A percentile compares a stretch with the other conserved stretches of the same genome.
These are phyloP conservation scores for Ectemnius lituratus DNA, from an alignment of 2,888 invertebrate species.

Conservation along the genomic window DNA sequence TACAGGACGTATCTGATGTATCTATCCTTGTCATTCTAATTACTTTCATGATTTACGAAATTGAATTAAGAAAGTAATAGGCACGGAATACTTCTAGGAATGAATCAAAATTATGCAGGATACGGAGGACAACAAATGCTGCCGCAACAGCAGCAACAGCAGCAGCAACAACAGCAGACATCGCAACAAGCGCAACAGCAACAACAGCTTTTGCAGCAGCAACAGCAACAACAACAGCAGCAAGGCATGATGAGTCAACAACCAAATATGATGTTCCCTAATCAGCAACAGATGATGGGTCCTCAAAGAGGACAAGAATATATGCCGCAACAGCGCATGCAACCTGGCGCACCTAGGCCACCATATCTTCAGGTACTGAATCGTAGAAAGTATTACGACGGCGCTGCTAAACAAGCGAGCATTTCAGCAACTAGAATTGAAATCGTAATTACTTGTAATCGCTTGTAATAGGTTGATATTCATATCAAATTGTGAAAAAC, in stretches of 20 bases:
- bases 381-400: too few species aligned
- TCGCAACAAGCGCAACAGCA: conserved; percentile 77
- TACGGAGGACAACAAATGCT: conserved; percentile 80
- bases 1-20: conserved; percentile 40
- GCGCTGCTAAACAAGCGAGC: too few species aligned
- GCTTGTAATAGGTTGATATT: too few species aligned
- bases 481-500: too few species aligned
- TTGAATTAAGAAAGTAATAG: conserved; percentile 16
- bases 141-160: conserved; percentile 68
- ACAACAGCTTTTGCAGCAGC: conserved; percentile 77
- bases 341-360: conserved; percentile 80
- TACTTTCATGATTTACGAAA: not conserved
- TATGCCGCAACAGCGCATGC: conserved; percentile 81
- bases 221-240: conserved; percentile 73
- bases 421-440: too few species aligned
- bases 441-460: too few species aligned
- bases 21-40: not conserved
- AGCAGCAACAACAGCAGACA: conserved; percentile 56
- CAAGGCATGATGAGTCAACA: conserved; percentile 74
- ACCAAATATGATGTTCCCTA: conserved; percentile 75
- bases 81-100: conserved; percentile 69
- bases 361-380: conserved; percentile 83
- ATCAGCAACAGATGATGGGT: conserved; percentile 82
- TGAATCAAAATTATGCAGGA: conserved; percentile 83
- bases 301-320: conserved; percentile 81